These are phyloP conservation scores for Microtus ochrogaster DNA, from an alignment of 2,113 vertebrate species.

Conservation along the genomic window DNA sequence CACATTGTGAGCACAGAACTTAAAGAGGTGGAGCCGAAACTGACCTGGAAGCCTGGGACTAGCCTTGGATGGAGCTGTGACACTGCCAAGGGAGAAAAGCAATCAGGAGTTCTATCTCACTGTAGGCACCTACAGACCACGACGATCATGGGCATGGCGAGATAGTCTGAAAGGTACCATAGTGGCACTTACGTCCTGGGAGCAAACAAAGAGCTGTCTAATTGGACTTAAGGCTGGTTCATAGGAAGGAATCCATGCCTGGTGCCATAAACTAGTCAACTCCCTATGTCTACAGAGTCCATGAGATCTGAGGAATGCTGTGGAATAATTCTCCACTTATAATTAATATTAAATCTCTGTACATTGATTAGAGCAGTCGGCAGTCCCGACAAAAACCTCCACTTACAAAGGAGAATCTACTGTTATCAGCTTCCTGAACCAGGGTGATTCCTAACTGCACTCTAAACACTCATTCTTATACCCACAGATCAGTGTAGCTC, in stretches of 20 bases:
- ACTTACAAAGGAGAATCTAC: neutral
- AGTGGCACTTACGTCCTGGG: neutral
- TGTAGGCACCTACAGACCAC: too few relatives aligned
- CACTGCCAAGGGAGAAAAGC: too few relatives aligned
- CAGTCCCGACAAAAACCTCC: too few relatives aligned
- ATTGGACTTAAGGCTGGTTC: neutral
- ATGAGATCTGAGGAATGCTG: neutral
- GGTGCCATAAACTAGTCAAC: neutral
- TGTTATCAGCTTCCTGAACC: neutral
- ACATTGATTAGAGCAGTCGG: too few relatives aligned
- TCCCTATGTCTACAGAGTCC: neutral
- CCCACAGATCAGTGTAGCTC: neutral
- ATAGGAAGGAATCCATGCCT: neutral
- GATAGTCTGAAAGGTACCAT: neutral
- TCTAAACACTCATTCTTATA: neutral
- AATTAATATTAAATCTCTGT: too few relatives aligned
- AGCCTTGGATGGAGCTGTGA: neutral
- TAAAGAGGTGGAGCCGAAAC: neutral
- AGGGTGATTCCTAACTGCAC: neutral
- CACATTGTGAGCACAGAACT: neutral
- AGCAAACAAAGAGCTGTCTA: neutral
- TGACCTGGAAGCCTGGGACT: neutral
- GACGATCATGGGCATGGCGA: fast-evolving
- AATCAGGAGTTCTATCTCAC: too few relatives aligned
- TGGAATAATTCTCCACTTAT: too few relatives aligned